Conservation (phyloP, 2,797 vertebrate genomes). For the Urosaurus nigricauda region DNA sequence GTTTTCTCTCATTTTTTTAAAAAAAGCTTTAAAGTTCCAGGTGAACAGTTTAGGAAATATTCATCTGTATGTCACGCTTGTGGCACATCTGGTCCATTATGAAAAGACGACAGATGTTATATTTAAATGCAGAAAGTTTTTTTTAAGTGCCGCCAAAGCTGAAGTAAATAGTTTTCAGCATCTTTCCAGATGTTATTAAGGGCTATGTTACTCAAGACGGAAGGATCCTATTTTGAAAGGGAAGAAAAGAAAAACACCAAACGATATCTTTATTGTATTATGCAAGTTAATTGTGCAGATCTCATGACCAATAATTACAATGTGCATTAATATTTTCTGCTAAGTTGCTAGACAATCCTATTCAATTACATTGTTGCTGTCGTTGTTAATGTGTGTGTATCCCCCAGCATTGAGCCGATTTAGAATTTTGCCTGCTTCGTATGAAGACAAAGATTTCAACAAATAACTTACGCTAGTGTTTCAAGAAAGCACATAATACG, state of each 20-base stretch:
- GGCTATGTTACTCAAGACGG: conserved; percentile 21
- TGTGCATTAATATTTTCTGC: conserved; percentile 25
- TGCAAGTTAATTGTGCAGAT: conserved; percentile 35
- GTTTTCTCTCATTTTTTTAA: too few species aligned
- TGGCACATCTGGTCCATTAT: not conserved
- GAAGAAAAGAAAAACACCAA: not conserved
- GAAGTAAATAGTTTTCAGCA: not conserved
- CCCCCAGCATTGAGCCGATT: conserved; percentile 29
- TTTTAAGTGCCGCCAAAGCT: not conserved
- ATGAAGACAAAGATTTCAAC: conserved; percentile 10
- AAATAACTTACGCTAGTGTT: conserved; percentile 39
- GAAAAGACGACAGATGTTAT: not conserved
- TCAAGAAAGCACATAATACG: conserved; percentile 11
- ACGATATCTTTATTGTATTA: conserved; percentile 23
- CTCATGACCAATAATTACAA: conserved; percentile 26
- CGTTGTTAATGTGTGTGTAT: too few species aligned
- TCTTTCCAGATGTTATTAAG: conserved; percentile 4
- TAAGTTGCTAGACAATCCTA: conserved; percentile 10
- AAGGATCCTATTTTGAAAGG: not conserved
- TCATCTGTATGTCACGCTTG: not conserved
- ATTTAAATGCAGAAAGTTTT: not conserved
- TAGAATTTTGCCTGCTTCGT: conserved; percentile 22
- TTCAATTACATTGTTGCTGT: conserved; percentile 33
- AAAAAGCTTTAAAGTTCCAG: too few species aligned
- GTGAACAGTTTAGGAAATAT: not conserved